Evolutionary conservation across 2,113 vertebrate species (phyloP), one percentile per base, ranked within the genome.

Genomic region (Oryzias woworae): DNA sequence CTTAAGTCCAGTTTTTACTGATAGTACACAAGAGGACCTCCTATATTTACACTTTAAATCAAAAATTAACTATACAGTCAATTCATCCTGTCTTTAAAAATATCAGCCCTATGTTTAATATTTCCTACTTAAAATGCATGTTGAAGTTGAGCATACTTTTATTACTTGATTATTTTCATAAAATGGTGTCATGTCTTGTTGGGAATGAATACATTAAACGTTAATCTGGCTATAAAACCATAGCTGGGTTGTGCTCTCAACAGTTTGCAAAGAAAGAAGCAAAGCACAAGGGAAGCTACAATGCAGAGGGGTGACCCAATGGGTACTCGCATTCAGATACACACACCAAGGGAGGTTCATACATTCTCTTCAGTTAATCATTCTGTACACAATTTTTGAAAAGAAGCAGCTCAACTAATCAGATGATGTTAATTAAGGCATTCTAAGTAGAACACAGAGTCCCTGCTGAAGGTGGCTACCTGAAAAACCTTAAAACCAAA

Each of bases 71-170:
- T 12, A 36, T 36, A 36, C 43, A 58, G 1, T 28, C 7, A 79
- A 75, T 73, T 80, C 62, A 65, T 76, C 85, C 82, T 87, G 85
- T 86, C 76, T 69, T 26, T 14, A 13, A 49, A 50, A 52, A 0
- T n/a, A 52, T 58, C 66, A 76, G 69, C 55, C 63, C 44, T 51
- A 47, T 10, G 28, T 64, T 71, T 66, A 22, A 76, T 45, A 70
- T 60, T 62, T 43, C 24, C 51, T 59, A 20, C 13, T 22, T 48
- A 83, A 81, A 62, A 81, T 36, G 71, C 52, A 64, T 59, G 49
- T 62, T 68, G 59, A 7, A 15, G 14, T 7, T 47, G 7, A 13
- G 71, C 57, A 51, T 23, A 53, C 49, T 13, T 45, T 31, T 68
- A 23, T 55, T 58, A 59, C 51, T 51, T 18, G 4, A 28, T 28